A percentile compares a stretch with the other conserved stretches of the same genome.
Evolutionary conservation across 2,888 invertebrate genomes (phyloP).

Genomic region (Odontothrips loti): DNA sequence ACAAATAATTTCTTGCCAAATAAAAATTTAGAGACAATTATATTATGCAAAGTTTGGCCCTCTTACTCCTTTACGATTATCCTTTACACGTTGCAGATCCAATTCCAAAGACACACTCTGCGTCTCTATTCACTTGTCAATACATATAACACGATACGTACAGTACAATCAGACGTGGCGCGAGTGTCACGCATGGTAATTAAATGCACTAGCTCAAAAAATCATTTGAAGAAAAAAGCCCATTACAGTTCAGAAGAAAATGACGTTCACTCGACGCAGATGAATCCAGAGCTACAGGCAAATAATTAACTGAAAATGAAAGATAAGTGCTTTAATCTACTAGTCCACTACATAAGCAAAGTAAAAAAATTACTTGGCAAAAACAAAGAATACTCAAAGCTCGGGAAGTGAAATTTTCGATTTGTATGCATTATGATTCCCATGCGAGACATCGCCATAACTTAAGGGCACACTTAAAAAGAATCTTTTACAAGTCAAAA

Average conservation of each 20-base stretch:
- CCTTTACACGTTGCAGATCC: constrained; percentile 2
- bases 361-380: neutral
- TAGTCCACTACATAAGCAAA: neutral
- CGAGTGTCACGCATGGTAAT: constrained; percentile 1
- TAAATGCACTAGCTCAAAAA: neutral
- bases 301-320: neutral
- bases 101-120: neutral
- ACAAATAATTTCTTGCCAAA: too few relatives aligned
- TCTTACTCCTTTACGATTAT: neutral
- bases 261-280: neutral
- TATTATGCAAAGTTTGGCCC: neutral
- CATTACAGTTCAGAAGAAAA: too few relatives aligned
- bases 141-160: neutral
- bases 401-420: neutral
- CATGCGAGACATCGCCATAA: constrained; percentile 2
- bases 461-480: neutral
- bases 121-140: neutral
- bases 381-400: neutral
- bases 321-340: neutral
- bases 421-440: neutral
- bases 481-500: neutral
- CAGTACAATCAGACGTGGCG: neutral
- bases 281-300: neutral
- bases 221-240: neutral
- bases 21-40: too few relatives aligned